Percentiles rank a stretch among this genome's conserved stretches.
phyloP scores from a whole-genome alignment of 1,140 invertebrate species.

The Brachionus rubens region DNA sequence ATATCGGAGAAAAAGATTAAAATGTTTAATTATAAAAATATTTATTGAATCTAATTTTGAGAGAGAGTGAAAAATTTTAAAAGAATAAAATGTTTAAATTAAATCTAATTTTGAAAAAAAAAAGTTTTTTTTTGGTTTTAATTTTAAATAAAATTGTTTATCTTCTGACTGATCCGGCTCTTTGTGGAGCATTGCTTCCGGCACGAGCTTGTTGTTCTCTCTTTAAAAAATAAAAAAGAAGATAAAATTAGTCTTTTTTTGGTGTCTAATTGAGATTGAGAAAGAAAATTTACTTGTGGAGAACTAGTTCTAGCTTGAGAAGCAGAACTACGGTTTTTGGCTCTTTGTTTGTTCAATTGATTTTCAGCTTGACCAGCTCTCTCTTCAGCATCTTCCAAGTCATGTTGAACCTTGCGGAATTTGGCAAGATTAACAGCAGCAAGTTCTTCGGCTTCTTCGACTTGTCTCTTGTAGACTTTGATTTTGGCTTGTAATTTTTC shows the following conservation, averaged over 20 bases:
- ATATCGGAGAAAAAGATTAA: too few relatives aligned
- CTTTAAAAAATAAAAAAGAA: background rate
- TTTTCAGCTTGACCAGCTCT: conserved; percentile 94
- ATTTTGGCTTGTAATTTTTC: conserved; percentile 99
- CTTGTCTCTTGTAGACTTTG: conserved; percentile 98
- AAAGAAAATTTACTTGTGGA: background rate
- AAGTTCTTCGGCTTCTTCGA: conserved; percentile 97
- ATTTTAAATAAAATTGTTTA: too few relatives aligned
- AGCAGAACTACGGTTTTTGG: conserved; percentile 79
- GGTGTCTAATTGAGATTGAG: background rate
- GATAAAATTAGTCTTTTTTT: background rate
- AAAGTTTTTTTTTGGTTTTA: too few relatives aligned
- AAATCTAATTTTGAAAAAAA: too few relatives aligned
- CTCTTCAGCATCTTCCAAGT: conserved; percentile 85
- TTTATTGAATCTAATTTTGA: too few relatives aligned
- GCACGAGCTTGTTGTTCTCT: background rate
- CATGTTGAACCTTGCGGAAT: conserved; percentile 81
- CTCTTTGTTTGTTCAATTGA: conserved; percentile 92
- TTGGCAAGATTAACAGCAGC: conserved; percentile 96
- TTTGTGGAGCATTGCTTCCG: background rate
- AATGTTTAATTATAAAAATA: too few relatives aligned
- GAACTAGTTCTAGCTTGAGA: background rate
- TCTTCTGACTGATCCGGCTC: background rate
- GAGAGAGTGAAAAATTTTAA: too few relatives aligned
- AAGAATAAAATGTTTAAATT: too few relatives aligned